Evolutionary conservation across 2,113 vertebrate genomes (phyloP), one percentile per base, ranked within the genome.

Genomic region (Mirounga angustirostris): DNA sequence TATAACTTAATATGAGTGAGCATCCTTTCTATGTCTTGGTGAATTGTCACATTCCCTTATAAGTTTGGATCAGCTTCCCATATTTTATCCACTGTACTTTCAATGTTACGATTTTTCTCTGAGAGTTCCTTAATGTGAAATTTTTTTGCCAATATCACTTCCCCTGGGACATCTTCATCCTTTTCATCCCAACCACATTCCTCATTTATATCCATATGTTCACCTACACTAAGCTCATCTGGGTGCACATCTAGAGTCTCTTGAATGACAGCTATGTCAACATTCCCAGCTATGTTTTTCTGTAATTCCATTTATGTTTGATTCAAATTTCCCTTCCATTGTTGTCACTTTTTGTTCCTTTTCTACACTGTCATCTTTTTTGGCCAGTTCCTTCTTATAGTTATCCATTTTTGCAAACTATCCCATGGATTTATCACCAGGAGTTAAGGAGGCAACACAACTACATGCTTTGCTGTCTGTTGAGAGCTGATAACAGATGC

Each of bases 301-400:
- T 94, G 0, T 82, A 82, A 76, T n/a, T 96, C 46, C 7, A 65
- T 71, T 97, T 61, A 56, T 74, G 24, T 82, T 87, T 7, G 9
- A 59, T 86, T 76, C 40, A 91, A 16, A 82, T 94, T 89, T 76
- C 22, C 40, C 59, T 76, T 95, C 67, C 13, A 46, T n/a, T 13
- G 30, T 88, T 82, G 67, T 61, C 18, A 87, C 28, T 91, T 56
- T 73, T 56, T 73, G 33, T 61, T 69, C 92, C 46, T 95, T 95
- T 95, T 85, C 50, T 96, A n/a, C 21, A 79, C 50, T 67, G 78
- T 54, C 13, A 14, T 80, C 76, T 61, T 82, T 59, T 9, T 74
- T 93, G 85, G 69, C 90, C 14, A 67, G 21, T 65, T 58, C 18
- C n/a, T 52, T 73, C 59, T 93, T 76, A 83, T 40, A 65, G 2